A percentile compares a stretch with the other conserved stretches of the same genome.
Conservation (phyloP, 2,888 invertebrate genomes). For the Fragum whitleyi region DNA sequence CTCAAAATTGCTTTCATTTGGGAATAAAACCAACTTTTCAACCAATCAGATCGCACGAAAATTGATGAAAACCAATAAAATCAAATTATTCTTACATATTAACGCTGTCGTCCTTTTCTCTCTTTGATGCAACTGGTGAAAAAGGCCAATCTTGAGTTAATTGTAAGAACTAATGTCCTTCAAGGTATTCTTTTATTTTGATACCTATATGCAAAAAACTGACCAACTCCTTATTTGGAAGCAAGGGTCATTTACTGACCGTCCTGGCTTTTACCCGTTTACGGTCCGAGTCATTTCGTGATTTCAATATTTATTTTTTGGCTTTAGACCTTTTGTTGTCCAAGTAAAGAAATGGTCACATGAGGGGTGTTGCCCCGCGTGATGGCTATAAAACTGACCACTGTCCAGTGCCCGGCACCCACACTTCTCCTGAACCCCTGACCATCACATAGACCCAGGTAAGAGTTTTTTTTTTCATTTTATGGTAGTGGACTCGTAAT, state of each 20-base stretch:
- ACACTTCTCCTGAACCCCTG: background rate
- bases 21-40: too few species aligned
- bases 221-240: background rate
- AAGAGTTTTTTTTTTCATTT: background rate
- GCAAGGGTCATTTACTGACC: background rate
- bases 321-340: background rate
- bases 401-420: background rate
- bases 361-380: constrained; percentile 20
- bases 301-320: constrained; percentile 10
- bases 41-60: too few species aligned
- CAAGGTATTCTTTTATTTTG: too few species aligned
- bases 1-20: too few species aligned
- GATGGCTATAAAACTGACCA: constrained; percentile 7
- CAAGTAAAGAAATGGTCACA: background rate
- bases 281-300: background rate
- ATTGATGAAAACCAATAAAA: too few species aligned
- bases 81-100: too few species aligned
- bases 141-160: too few species aligned
- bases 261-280: constrained; percentile 19
- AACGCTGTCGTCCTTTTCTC: too few species aligned
- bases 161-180: too few species aligned
- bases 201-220: too few species aligned
- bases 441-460: background rate
- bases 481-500: too few species aligned
- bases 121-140: too few species aligned